Conservation (phyloP, 2,113 vertebrate genomes). For the Suncus etruscus region DNA sequence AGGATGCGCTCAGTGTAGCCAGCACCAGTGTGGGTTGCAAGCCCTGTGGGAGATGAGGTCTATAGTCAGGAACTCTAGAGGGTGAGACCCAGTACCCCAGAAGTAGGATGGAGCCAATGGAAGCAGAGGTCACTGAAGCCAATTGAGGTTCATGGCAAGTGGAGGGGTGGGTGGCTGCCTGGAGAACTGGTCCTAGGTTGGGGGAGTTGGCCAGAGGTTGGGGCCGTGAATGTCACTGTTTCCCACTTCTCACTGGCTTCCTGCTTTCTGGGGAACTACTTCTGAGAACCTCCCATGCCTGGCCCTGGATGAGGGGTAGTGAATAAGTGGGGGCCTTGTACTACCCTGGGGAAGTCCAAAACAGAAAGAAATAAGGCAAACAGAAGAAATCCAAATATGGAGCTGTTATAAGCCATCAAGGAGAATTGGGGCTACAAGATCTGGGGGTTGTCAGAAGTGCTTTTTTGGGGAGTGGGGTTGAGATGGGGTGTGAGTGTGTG, state of each 20-base stretch:
- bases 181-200: background rate
- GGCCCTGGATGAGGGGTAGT: background rate
- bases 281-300: no score
- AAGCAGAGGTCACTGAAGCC: no score
- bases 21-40: constrained; percentile 86
- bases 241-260: background rate
- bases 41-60: constrained; percentile 80
- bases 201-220: background rate
- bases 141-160: no score
- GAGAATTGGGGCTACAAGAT: background rate
- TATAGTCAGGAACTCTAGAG: background rate
- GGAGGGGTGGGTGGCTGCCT: background rate
- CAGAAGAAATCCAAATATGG: background rate
- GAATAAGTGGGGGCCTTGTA: background rate
- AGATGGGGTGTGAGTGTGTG: no score
- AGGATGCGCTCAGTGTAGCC: constrained; percentile 88
- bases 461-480: no score
- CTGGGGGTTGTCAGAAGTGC: no score
- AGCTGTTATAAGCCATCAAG: no score
- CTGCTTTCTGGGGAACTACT: background rate
- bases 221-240: background rate
- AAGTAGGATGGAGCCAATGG: background rate
- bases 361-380: background rate
- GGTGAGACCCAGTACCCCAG: background rate
- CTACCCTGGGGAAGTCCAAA: background rate